Evolutionary conservation across 1,140 invertebrate species (phyloP), one percentile per base, ranked within the genome.

Genomic region (Sweltsa coloradensis): DNA sequence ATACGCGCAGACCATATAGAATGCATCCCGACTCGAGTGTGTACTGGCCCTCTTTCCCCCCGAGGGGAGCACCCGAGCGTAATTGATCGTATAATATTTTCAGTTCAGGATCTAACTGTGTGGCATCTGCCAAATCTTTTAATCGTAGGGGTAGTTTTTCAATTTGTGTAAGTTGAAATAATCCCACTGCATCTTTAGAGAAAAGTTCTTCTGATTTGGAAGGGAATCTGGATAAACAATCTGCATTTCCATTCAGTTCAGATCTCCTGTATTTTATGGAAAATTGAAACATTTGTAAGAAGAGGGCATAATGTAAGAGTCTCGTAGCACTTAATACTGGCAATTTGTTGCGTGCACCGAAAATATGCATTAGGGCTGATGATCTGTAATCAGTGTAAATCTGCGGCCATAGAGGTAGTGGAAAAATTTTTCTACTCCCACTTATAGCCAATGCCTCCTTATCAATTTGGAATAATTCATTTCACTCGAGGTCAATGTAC

Each of bases 351-450:
- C 58, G 53, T 5, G 56, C 53, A 5, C 54, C 53, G 34, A 71
- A 64, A 19, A 72, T 62, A 5, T 36, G 42, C 5, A 62, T 46
- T 19, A 73, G 53, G 70, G 64, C 47, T 65, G 59, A 49, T 73
- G 66, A 52, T 74, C 71, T 5, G 69, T 72, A 18, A 60, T 31
- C 14, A 72, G 53, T 3, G 51, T 53, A 42, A 73, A 68, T 22
- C 57, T 48, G 5, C 58, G 48, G 6, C 64, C 67, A 50, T 60
- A 69, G 6, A 73, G 40, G 50, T 65, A 70, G 26, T 62, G 52
- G 40, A 63, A 60, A 58, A 60, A 72, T 57, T 66, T 53, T 61
- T 58, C 55, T 36, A 61, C 46, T 16, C 51, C 61, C 51, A 56
- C 66, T 14, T 70, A 72, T 60, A 4, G 59, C 57, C 2, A 67